A percentile compares a stretch with the other conserved stretches of the same genome.
These are phyloP conservation scores for Liolophura sinensis DNA, from an alignment of 1,140 invertebrate species.

Conservation along the genomic window DNA sequence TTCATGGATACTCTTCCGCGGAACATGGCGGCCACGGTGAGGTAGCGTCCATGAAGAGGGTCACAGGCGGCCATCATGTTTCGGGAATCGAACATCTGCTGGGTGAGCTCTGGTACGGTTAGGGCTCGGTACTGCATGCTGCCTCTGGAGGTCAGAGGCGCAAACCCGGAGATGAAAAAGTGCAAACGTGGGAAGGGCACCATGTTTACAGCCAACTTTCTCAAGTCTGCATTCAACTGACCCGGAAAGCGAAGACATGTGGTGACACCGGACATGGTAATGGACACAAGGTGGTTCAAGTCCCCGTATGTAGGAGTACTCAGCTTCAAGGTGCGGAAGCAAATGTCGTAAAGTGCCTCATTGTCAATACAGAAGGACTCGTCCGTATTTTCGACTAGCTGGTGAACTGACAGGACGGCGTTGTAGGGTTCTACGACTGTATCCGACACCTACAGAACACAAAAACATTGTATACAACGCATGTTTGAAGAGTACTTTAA, in stretches of 20 bases:
- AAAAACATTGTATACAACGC: too few species aligned
- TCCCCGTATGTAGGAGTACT: slow-evolving; percentile 61
- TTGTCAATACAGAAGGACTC: slow-evolving; percentile 65
- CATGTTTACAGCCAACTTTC: slow-evolving; percentile 83
- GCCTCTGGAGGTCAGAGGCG: slow-evolving; percentile 68
- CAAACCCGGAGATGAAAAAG: slow-evolving; percentile 81
- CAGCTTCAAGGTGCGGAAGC: slow-evolving; percentile 76
- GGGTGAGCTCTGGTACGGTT: slow-evolving; percentile 80
- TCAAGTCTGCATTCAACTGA: slow-evolving; percentile 80
- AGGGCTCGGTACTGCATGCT: slow-evolving; percentile 60
- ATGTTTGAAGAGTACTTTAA: too few species aligned
- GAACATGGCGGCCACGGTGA: slow-evolving; percentile 87
- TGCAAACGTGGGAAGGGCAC: slow-evolving; percentile 75
- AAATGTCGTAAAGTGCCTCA: slow-evolving; percentile 90
- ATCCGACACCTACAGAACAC: slow-evolving; percentile 67
- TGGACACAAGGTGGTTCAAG: slow-evolving; percentile 62
- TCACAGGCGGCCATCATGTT: slow-evolving; percentile 79
- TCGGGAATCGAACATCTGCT: slow-evolving; percentile 71
- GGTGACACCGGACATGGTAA: slow-evolving; percentile 79
- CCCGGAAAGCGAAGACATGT: slow-evolving; percentile 68
- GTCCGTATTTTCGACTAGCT: slow-evolving; percentile 71
- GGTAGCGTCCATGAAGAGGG: slow-evolving; percentile 67
- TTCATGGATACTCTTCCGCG: slow-evolving; percentile 68
- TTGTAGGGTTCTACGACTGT: slow-evolving; percentile 80
- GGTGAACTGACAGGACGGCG: slow-evolving; percentile 71